Conservation (phyloP, 2,113 vertebrate genomes). For the Oryzias curvinotus region DNA sequence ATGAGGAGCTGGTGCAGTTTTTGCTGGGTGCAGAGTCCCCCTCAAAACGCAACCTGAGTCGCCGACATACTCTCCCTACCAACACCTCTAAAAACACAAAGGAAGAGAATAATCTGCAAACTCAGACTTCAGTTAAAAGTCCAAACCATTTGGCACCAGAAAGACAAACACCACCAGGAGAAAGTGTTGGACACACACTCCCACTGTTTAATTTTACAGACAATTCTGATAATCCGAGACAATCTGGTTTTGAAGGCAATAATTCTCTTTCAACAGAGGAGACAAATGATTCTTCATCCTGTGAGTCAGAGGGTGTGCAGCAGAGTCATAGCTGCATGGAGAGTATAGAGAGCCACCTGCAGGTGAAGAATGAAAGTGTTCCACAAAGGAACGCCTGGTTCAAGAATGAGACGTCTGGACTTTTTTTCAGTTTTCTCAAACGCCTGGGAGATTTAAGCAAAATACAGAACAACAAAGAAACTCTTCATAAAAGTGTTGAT, state of each 20-base stretch:
- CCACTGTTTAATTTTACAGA: conserved; percentile 43
- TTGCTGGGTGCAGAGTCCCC: conserved; percentile 30
- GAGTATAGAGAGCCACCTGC: conserved; percentile 1
- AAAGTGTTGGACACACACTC: conserved; percentile 15
- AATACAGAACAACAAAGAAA: conserved; percentile 47
- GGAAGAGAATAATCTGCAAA: conserved; percentile 33
- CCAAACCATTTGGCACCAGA: conserved; percentile 21
- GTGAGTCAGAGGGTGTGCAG: conserved; percentile 7
- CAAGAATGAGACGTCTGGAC: conserved; percentile 53
- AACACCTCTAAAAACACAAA: conserved; percentile 31
- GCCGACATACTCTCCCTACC: conserved; percentile 67
- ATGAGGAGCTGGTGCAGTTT: conserved; percentile 50
- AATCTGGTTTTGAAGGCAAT: conserved; percentile 9
- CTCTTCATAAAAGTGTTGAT: conserved; percentile 19
- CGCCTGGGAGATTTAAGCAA: conserved; percentile 68
- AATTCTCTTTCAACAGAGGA: conserved; percentile 24
- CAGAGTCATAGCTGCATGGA: conserved; percentile 17
- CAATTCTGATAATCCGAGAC: conserved; percentile 8
- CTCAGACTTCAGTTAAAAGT: conserved; percentile 11
- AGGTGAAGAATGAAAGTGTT: conserved; percentile 29
- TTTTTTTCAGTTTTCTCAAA: conserved; percentile 71
- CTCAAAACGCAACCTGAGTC: conserved; percentile 38
- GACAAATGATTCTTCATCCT: conserved; percentile 5
- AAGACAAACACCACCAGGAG: conserved; percentile 33
- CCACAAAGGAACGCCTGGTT: conserved; percentile 32